These are phyloP conservation scores for Alloscopus bannaensis DNA, from an alignment of 2,888 invertebrate genomes.

Conservation along the genomic window DNA sequence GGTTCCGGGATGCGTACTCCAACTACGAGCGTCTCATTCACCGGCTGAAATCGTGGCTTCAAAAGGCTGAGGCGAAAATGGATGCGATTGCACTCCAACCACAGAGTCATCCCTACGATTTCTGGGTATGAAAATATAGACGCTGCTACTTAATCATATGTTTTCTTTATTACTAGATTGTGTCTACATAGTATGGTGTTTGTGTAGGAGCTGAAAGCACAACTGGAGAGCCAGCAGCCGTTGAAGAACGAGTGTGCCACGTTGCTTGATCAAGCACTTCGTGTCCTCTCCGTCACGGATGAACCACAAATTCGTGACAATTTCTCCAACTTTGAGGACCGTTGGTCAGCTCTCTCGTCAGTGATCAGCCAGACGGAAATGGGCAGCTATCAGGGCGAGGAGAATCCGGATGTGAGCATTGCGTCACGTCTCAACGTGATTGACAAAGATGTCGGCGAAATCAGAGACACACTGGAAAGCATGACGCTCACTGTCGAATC, in stretches of 20 bases:
- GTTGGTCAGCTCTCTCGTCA: constrained; percentile 79
- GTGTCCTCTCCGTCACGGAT: constrained; percentile 88
- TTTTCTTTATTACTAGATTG: not conserved
- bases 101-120: constrained; percentile 85
- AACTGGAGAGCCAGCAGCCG: constrained; percentile 88
- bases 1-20: constrained; percentile 77
- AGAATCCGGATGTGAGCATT: constrained; percentile 82
- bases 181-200: constrained; percentile 4
- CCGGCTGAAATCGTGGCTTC: constrained; percentile 86
- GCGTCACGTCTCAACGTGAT: constrained; percentile 85
- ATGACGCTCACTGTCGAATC: constrained; percentile 88
- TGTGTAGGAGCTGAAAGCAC: constrained; percentile 86
- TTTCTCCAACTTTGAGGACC: constrained; percentile 85
- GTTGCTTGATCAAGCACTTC: constrained; percentile 85
- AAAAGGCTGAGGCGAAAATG: constrained; percentile 84
- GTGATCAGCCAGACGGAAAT: constrained; percentile 66
- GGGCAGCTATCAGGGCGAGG: constrained; percentile 63
- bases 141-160: not conserved
- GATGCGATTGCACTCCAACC: constrained; percentile 81
- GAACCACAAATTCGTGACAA: constrained; percentile 88
- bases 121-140: constrained; percentile 80
- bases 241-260: constrained; percentile 84
- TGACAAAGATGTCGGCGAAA: constrained; percentile 86
- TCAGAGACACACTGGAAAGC: constrained; percentile 82
- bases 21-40: constrained; percentile 85